Base-by-base conservation (phyloP, 2,797 vertebrate genomes). In the Poecilia wingei region DNA sequence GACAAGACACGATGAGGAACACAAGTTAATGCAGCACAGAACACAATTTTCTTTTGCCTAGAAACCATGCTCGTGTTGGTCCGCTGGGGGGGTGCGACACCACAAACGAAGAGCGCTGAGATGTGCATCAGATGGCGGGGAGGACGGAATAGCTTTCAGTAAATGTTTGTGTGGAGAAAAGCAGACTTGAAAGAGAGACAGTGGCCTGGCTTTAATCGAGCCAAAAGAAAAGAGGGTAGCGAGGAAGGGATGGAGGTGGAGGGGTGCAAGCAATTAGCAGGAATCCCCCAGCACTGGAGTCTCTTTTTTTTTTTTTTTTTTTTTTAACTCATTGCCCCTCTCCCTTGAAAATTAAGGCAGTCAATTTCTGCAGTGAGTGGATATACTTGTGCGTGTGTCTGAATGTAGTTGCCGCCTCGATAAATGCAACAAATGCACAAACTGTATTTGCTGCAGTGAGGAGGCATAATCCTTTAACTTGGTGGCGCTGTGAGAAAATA, bases 211-310 rank as follows among this genome's bases (percentile, higher is more conserved):
- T 93, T 93, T 91, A 94, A 95, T 93, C 66, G 87, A 91, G 86
- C 84, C 49, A 3, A 86, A 91, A 91, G 90, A 92, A 90, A 80
- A 88, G 31, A 87, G 72, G 86, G 53, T 57, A 94, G 94, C 92
- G 90, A 51, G 66, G 51, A 8, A 53, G 39, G 41, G 66, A 69
- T n/a, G 41, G 41, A 28, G 68, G 41, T n/a, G 68, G 66, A 12
- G 31, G 68, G 68, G 13, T 94, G 94, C 87, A 91, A 93, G 89
- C 92, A 94, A 95, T 95, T 95, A 95, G 92, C 89, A 94, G 93
- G 93, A 93, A 93, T 92, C 92, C 90, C 93, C 89, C 0, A 83
- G 84, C 87, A 80, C 86, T 77, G 81, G 51, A 18, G 0, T 13
- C 46, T 77, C 53, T 71, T 45, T 68, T 31, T 22, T 71, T 13